These are phyloP conservation scores for Epinephelus awoara DNA, from an alignment of 2,797 vertebrate species.

Conservation along the genomic window DNA sequence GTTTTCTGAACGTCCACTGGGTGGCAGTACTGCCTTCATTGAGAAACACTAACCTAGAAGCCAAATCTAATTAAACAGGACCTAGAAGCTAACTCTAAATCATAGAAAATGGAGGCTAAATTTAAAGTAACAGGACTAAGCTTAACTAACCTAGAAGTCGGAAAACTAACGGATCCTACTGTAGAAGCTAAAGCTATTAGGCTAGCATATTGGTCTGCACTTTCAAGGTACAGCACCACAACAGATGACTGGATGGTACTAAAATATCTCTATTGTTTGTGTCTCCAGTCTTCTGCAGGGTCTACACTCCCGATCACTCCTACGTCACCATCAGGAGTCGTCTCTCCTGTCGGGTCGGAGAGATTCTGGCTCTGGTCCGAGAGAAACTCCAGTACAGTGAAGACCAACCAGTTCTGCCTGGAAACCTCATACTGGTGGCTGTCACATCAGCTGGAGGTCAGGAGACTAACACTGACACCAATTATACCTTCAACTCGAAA, in stretches of 20 bases:
- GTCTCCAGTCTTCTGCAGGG: conserved; percentile 94
- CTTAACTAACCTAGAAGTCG: not conserved
- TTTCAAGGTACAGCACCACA: not conserved
- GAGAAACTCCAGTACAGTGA: conserved; percentile 98
- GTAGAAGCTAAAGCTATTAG: no score
- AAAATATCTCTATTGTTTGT: not conserved
- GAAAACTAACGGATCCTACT: no score
- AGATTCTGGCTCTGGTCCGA: conserved; percentile 93
- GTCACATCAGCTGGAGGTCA: conserved; percentile 94
- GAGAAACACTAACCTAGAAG: not conserved
- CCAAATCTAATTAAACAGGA: not conserved
- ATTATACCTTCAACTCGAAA: no score
- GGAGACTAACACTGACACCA: conserved; percentile 4
- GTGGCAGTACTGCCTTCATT: no score
- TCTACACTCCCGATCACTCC: conserved; percentile 97
- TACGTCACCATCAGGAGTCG: conserved; percentile 97
- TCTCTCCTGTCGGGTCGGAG: conserved; percentile 95
- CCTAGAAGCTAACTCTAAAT: no score
- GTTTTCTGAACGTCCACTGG: no score
- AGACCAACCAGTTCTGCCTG: conserved; percentile 90
- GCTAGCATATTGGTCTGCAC: not conserved
- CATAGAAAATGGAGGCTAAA: no score
- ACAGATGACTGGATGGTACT: not conserved
- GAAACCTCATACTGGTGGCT: conserved; percentile 92
- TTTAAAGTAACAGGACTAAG: no score